Evolutionary conservation across 2,888 invertebrate species (phyloP).

Genomic region (Anaspis maculata): DNA sequence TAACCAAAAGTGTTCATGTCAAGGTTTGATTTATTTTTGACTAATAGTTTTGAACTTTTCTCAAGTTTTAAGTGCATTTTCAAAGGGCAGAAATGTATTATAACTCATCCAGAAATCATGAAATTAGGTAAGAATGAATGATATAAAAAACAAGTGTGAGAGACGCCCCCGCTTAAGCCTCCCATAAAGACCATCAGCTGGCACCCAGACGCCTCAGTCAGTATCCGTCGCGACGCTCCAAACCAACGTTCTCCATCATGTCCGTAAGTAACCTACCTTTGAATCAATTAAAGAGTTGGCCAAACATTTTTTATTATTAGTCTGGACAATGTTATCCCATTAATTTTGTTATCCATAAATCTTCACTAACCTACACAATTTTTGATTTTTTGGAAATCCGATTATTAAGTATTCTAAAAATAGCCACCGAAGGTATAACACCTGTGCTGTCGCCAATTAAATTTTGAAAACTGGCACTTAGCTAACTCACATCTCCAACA

Average conservation of each 20-base stretch:
- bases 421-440: too few relatives aligned
- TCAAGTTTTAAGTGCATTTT: not conserved
- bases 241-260: conserved; percentile 27
- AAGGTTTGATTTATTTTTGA: conserved; percentile 2
- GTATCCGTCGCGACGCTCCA: conserved; percentile 47
- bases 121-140: conserved; percentile 17
- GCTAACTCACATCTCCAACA: too few relatives aligned
- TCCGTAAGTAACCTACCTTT: conserved; percentile 40
- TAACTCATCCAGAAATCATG: not conserved
- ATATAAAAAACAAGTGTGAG: conserved; percentile 23
- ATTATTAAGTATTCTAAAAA: too few relatives aligned
- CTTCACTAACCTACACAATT: too few relatives aligned
- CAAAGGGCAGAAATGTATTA: not conserved
- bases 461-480: too few relatives aligned
- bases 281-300: too few relatives aligned
- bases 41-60: too few relatives aligned
- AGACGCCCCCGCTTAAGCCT: conserved; percentile 32
- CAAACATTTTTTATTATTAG: too few relatives aligned
- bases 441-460: too few relatives aligned
- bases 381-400: too few relatives aligned
- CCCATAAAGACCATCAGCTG: conserved; percentile 35
- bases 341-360: too few relatives aligned
- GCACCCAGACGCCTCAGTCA: conserved; percentile 41
- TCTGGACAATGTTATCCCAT: not conserved
- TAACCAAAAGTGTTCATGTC: not conserved